These are phyloP conservation scores for Acronicta psi DNA, from an alignment of 2,888 invertebrate genomes.

Conservation along the genomic window DNA sequence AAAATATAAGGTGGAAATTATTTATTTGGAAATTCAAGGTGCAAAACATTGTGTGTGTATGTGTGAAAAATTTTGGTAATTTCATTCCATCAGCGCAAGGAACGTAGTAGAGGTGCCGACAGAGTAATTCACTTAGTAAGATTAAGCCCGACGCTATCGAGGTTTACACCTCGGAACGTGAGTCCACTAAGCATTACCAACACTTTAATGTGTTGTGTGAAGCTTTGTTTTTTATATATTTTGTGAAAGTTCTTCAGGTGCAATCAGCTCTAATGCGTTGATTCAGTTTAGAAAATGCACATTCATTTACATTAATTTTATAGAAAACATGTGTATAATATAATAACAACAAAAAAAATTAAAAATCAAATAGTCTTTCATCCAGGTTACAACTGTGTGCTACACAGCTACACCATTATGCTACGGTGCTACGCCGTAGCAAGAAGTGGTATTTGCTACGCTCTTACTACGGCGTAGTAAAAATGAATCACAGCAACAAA, in stretches of 20 bases:
- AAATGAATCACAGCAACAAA: background rate
- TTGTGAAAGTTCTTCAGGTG: conserved; percentile 37
- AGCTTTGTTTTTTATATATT: conserved; percentile 51
- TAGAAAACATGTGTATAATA: background rate
- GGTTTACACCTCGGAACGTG: conserved; percentile 74
- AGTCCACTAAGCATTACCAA: conserved; percentile 62
- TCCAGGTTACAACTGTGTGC: background rate
- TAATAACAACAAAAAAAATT: background rate
- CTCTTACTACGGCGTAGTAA: background rate
- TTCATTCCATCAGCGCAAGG: conserved; percentile 45
- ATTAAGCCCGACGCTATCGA: conserved; percentile 72
- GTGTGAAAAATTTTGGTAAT: conserved; percentile 40
- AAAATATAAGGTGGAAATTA: conserved; percentile 12
- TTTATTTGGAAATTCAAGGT: conserved; percentile 6
- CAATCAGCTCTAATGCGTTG: conserved; percentile 41
- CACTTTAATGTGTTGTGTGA: conserved; percentile 51
- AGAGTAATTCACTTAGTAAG: conserved; percentile 78
- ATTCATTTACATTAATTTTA: conserved; percentile 6
- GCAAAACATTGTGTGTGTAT: conserved; percentile 17
- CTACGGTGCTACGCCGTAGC: conserved; percentile 46
- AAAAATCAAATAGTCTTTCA: background rate
- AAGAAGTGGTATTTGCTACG: background rate
- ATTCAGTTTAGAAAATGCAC: conserved; percentile 26
- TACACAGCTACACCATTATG: conserved; percentile 13
- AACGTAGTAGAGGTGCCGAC: conserved; percentile 40